Evolutionary conservation across 2,113 vertebrate genomes (phyloP), one percentile per base, ranked within the genome.

Genomic region (Lamprotornis superbus): DNA sequence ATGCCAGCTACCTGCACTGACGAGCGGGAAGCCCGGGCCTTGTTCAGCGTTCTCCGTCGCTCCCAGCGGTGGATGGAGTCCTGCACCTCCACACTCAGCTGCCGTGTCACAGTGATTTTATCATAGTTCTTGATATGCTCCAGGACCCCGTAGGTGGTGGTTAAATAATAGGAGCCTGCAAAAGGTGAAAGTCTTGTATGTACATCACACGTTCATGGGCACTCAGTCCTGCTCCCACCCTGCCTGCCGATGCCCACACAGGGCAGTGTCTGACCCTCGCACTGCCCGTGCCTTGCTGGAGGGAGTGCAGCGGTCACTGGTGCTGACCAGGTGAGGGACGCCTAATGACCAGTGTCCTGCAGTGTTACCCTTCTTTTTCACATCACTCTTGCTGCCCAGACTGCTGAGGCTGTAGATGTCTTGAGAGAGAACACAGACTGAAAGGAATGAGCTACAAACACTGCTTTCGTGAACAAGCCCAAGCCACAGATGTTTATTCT

Each of bases 21-120:
- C 0, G 98, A 98, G 33, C 98, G 98, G 24, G 98, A 98, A 21
- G 97, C 97, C 15, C 98, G 94, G 44, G 98, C 98, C 96, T 99
- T 99, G 97, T 99, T 99, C 87, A 99, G 98, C 0, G 99, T 99
- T 70, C 99, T 98, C 46, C 99, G 97, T 40, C 99, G 98, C 96
- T 99, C 99, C 99, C 99, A 99, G 92, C 98, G 99, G 84, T 99
- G 98, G 95, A 99, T 99, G 84, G 99, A 99, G 96, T 99, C 99
- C 95, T 99, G 99, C 46, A 99, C 98, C 94, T 99, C 99, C 94
- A 98, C 16, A 37, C 99, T 99, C 68, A 99, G 98, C 97, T 99
- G 98, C 75, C 98, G 97, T 1, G 99, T 99, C 52, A 98, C 98
- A 0, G 98, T 98, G 96, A 99, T 98, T 97, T 99, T 99, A 97